A percentile compares a stretch with the other conserved stretches of the same genome.
Evolutionary conservation across 2,113 vertebrate species (phyloP).

Genomic region (Corythoichthys intestinalis): DNA sequence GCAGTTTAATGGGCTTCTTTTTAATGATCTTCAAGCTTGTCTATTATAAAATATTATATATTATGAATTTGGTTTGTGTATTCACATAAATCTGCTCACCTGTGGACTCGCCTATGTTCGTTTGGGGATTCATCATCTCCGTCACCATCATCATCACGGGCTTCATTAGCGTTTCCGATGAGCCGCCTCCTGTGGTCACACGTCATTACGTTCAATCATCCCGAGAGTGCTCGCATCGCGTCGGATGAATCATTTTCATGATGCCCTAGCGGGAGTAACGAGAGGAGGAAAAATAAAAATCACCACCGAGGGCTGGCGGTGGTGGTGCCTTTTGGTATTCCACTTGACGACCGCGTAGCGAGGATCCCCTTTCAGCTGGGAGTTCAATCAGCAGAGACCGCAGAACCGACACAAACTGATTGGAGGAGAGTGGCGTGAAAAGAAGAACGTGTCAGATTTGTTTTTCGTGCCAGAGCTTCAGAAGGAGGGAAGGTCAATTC

Average conservation of each 20-base stretch:
- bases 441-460: background rate
- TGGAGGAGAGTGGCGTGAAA: background rate
- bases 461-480: no score
- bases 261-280: background rate
- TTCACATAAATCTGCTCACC: background rate
- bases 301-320: slow-evolving; percentile 1
- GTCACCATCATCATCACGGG: slow-evolving; percentile 47
- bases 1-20: no score
- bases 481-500: no score
- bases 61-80: background rate
- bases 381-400: background rate
- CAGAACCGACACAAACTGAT: background rate
- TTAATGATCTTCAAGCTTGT: no score
- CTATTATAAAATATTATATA: no score
- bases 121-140: slow-evolving; percentile 17
- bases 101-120: background rate
- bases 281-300: slow-evolving; percentile 14
- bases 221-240: slow-evolving; percentile 29
- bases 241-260: slow-evolving; percentile 26
- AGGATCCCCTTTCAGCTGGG: background rate
- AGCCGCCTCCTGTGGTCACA: slow-evolving; percentile 59
- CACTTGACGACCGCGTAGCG: background rate
- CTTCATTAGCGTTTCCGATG: slow-evolving; percentile 51
- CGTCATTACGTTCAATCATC: slow-evolving; percentile 60
- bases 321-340: background rate